Conservation (phyloP, 2,113 vertebrate genomes). For the Microcebus jonahi region DNA sequence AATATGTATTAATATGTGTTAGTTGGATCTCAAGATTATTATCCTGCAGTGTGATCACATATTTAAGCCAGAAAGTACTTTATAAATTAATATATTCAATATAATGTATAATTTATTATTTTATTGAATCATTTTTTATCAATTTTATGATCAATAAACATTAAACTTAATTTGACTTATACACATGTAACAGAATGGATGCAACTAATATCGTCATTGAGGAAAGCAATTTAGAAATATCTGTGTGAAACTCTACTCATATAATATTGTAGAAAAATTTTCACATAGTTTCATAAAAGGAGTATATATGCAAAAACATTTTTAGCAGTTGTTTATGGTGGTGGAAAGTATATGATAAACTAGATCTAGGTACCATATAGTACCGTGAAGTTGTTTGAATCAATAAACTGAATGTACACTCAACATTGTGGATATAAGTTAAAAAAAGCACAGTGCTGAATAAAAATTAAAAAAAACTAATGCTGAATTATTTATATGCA, state of each 20-base stretch:
- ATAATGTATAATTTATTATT: background rate
- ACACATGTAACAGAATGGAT: background rate
- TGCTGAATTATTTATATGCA: background rate
- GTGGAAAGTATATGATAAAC: background rate
- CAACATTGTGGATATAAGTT: background rate
- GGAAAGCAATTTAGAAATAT: background rate
- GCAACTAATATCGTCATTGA: background rate
- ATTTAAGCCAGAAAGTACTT: background rate
- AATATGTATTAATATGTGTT: background rate
- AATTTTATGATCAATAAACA: background rate
- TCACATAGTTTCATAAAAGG: background rate
- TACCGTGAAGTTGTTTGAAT: background rate
- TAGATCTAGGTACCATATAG: background rate
- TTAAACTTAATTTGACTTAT: background rate
- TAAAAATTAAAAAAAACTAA: background rate
- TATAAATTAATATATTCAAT: background rate
- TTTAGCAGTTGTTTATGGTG: background rate
- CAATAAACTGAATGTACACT: background rate
- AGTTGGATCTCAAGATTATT: background rate
- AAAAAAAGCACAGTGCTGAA: background rate
- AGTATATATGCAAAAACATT: background rate
- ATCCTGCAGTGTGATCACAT: fast-evolving
- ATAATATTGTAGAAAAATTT: background rate
- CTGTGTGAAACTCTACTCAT: background rate
- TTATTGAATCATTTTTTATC: background rate